Base-by-base conservation (phyloP, 2,113 vertebrate genomes). In the Alouatta palliata region DNA sequence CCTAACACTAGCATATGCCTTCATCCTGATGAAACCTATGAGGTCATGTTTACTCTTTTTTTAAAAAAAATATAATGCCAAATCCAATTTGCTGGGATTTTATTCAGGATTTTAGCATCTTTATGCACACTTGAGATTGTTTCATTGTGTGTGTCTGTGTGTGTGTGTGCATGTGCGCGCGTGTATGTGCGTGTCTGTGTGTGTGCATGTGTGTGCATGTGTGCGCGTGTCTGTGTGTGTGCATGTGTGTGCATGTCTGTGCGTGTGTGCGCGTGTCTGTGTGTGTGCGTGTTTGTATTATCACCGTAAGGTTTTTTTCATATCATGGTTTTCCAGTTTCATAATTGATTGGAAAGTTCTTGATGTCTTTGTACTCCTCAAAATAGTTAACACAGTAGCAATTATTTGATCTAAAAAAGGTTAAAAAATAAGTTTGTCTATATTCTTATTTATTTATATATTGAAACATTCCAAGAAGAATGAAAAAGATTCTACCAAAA, bases 261-360 rank as follows among this genome's bases (percentile, higher is more conserved):
- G 52, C 19, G 52, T 19, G 52, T 1, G 8, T 5, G 25, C 61
- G 2, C n/a, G n/a, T n/a, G n/a, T n/a, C n/a, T 43, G 61, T 75
- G 76, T 45, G 84, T 56, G 80, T 94, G 81, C 45, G 80, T 58
- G 75, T 94, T 88, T 77, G 23, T 82, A 70, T 45, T 93, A 79
- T 35, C n/a, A 43, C 56, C 54, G 16, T 84, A 40, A 87, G 17
- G 11, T 54, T 58, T 87, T 87, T 91, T 64, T n/a, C 45, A 61
- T 94, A 47, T 82, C 5, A 64, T 19, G 16, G 43, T 75, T 93
- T 92, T 85, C 77, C 84, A 45, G 30, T 82, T 92, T 82, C 9
- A 64, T 92, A 87, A 61, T 81, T 95, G 68, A 84, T 80, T 77
- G 19, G n/a, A 61, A 52, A 30, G 2, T 43, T 92, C 82, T 77